Conservation (phyloP, 2,113 vertebrate genomes). For the Heterocephalus glaber region DNA sequence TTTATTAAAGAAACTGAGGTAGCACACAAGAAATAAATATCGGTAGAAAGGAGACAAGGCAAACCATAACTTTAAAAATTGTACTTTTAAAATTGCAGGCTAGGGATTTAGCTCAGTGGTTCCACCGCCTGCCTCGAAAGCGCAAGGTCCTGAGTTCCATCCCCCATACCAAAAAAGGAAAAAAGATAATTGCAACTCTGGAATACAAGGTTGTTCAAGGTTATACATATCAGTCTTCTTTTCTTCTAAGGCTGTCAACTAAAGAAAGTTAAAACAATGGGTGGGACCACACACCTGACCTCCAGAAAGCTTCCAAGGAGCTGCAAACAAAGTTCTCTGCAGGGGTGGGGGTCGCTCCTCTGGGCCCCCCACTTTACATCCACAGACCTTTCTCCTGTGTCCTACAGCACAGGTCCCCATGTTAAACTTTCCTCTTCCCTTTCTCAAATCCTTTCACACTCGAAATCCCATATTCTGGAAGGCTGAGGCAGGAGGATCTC, state of each 20-base stretch:
- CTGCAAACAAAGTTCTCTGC: background rate
- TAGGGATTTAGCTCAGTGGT: too few relatives aligned
- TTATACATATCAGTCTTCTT: background rate
- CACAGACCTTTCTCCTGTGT: background rate
- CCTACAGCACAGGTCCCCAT: background rate
- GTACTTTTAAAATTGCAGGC: too few relatives aligned
- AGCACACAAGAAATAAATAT: background rate
- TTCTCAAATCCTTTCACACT: background rate
- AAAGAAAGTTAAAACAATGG: background rate
- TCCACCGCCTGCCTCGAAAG: too few relatives aligned
- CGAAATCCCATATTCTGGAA: background rate
- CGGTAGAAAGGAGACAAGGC: background rate
- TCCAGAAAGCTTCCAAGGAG: background rate
- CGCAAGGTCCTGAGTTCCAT: too few relatives aligned
- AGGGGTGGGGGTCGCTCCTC: background rate
- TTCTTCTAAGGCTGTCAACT: background rate
- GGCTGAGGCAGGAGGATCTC: background rate
- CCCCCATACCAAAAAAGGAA: too few relatives aligned
- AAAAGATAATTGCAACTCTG: background rate
- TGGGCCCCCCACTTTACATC: background rate
- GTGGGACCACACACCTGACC: background rate
- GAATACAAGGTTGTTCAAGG: background rate
- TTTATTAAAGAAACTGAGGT: background rate
- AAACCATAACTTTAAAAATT: background rate
- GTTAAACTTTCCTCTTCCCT: background rate